These are phyloP conservation scores for Hafferia zeledoni DNA, from an alignment of 2,797 vertebrate species.

Conservation along the genomic window DNA sequence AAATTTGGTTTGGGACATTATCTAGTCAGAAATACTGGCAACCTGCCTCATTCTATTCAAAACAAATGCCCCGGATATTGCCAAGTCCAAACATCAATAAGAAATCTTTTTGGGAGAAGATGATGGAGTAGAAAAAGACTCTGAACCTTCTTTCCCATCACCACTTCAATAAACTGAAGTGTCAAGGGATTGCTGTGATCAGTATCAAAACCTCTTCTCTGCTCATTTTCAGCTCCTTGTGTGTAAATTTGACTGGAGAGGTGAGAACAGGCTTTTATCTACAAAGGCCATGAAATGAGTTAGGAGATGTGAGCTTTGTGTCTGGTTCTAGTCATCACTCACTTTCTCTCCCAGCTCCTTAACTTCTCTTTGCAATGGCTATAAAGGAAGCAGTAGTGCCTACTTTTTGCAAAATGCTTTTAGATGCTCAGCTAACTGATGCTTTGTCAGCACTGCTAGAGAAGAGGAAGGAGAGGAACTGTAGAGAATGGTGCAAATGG, in stretches of 20 bases:
- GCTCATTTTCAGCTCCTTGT: background rate
- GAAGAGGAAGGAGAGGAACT: background rate
- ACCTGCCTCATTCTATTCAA: constrained; percentile 11
- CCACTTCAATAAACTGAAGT: constrained; percentile 6
- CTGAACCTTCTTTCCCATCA: background rate
- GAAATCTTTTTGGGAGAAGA: background rate
- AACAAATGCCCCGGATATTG: constrained; percentile 2
- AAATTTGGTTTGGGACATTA: constrained; percentile 21
- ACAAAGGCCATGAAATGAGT: background rate
- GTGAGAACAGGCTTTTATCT: constrained; percentile 58
- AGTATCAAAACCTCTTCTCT: constrained; percentile 3
- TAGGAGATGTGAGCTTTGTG: background rate
- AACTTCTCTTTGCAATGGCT: background rate
- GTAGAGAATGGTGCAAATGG: constrained; percentile 27
- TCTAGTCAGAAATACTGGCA: constrained; percentile 60
- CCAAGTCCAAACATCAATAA: constrained; percentile 10
- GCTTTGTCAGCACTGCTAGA: background rate
- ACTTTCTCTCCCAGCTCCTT: background rate
- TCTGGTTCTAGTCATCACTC: constrained; percentile 44
- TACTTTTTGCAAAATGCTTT: background rate
- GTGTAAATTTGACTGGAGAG: constrained; percentile 47
- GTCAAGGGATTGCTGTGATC: background rate
- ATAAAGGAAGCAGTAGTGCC: background rate
- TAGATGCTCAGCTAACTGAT: background rate
- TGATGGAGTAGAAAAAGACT: constrained; percentile 8